Conservation (phyloP, 2,888 invertebrate species). For the Dryomyza anilis region DNA sequence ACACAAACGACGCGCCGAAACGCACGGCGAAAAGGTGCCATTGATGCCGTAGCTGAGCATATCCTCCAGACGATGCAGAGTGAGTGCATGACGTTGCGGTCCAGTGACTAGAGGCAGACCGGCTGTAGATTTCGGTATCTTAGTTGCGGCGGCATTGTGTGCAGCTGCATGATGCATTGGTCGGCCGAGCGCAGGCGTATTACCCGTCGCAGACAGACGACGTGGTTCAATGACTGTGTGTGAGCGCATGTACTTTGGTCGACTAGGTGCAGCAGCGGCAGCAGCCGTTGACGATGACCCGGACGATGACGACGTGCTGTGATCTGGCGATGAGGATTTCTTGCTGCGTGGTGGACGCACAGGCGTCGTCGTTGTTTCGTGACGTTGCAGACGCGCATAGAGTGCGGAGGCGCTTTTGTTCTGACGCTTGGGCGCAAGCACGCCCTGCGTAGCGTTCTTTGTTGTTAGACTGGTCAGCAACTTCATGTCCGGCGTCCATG, state of each 20-base stretch:
- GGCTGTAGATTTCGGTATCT: conserved; percentile 63
- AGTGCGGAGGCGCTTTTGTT: conserved; percentile 59
- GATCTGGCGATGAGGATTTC: conserved; percentile 38
- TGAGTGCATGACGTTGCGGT: conserved; percentile 75
- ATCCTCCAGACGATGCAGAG: conserved; percentile 76
- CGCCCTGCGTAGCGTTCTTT: conserved; percentile 29
- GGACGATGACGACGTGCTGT: conserved; percentile 37
- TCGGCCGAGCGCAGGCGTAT: conserved; percentile 29
- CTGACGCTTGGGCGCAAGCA: conserved; percentile 55
- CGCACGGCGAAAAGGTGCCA: conserved; percentile 68
- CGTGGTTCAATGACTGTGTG: conserved; percentile 61
- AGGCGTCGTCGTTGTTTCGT: conserved; percentile 35
- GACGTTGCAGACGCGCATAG: conserved; percentile 48
- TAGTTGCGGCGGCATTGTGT: conserved; percentile 35
- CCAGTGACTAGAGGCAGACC: conserved; percentile 74
- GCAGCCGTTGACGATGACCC: no score
- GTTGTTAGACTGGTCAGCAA: conserved; percentile 37
- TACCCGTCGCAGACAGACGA: conserved; percentile 40
- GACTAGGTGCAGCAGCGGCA: conserved; percentile 50
- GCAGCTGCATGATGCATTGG: background rate
- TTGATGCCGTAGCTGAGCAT: conserved; percentile 72
- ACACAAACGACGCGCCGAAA: conserved; percentile 70
- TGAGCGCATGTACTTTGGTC: conserved; percentile 61
- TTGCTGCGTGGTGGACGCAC: conserved; percentile 49
- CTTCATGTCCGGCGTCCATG: conserved; percentile 60